phyloP scores from a whole-genome alignment of 2,888 invertebrate genomes.

The Phengaris arion region DNA sequence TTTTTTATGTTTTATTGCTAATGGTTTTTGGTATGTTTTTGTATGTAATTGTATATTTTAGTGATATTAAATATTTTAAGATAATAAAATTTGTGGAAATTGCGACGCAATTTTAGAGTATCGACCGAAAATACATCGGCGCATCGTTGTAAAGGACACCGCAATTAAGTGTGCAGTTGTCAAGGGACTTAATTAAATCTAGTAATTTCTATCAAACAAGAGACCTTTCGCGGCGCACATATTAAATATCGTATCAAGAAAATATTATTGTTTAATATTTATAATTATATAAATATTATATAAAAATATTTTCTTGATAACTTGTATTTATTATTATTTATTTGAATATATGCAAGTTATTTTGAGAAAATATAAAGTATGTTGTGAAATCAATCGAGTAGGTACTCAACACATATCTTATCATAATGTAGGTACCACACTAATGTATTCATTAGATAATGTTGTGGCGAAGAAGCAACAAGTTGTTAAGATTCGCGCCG shows the following conservation, averaged over 20 bases:
- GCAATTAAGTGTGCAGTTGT: background rate
- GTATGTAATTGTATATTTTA: background rate
- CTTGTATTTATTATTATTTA: background rate
- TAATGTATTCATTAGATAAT: background rate
- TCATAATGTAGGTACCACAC: background rate
- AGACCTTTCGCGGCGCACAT: background rate
- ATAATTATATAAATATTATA: no score
- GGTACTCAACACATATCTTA: background rate
- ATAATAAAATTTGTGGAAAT: background rate
- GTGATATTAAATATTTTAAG: background rate
- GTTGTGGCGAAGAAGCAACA: conserved; percentile 4
- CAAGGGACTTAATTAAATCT: background rate
- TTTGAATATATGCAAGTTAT: background rate
- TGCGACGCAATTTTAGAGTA: background rate
- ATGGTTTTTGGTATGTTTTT: background rate
- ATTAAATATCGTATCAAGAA: no score
- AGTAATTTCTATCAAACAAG: background rate
- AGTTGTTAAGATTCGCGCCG: background rate
- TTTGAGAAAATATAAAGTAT: background rate
- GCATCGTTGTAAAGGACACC: background rate
- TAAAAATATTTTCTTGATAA: no score
- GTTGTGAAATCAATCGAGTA: background rate
- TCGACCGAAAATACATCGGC: conserved; percentile 11
- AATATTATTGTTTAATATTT: no score
- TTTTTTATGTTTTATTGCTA: no score